Conservation (phyloP, 2,888 invertebrate species). For the Alloplasta piceator region DNA sequence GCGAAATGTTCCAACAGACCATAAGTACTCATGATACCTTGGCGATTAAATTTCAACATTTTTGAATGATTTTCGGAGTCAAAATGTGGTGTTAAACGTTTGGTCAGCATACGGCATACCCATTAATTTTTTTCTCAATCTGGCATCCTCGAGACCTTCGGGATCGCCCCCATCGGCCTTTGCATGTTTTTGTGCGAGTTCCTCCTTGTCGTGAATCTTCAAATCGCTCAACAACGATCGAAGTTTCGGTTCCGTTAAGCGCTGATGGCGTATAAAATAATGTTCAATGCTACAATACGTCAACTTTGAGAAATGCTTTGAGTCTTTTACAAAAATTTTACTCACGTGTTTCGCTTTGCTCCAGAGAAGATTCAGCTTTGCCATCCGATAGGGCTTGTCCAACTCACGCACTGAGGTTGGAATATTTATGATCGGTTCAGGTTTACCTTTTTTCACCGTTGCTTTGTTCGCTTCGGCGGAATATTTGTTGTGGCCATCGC, state of each 20-base stretch:
- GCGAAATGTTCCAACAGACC: constrained; percentile 92
- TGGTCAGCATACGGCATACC: constrained; percentile 81
- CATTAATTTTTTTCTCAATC: constrained; percentile 90
- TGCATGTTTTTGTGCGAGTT: constrained; percentile 92
- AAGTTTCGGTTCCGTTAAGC: constrained; percentile 92
- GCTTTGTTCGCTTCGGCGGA: constrained; percentile 85
- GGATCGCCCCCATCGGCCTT: constrained; percentile 94
- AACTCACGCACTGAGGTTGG: constrained; percentile 87
- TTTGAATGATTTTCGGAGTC: neutral
- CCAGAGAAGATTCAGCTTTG: constrained; percentile 95
- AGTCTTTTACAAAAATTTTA: constrained; percentile 59
- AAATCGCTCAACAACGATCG: constrained; percentile 94
- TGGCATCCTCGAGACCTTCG: constrained; percentile 93
- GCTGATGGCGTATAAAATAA: constrained; percentile 84
- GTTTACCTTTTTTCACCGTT: constrained; percentile 59
- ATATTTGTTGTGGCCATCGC: constrained; percentile 86
- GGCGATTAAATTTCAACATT: constrained; percentile 50
- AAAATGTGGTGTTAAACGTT: neutral
- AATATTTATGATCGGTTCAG: constrained; percentile 72
- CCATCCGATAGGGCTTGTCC: constrained; percentile 94
- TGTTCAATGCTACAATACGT: neutral
- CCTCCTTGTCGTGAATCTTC: constrained; percentile 96
- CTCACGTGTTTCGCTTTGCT: constrained; percentile 94
- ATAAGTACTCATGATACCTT: constrained; percentile 91
- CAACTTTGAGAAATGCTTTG: constrained; percentile 56